phyloP scores from a whole-genome alignment of 2,888 invertebrate species.

The Chironomus tentans region DNA sequence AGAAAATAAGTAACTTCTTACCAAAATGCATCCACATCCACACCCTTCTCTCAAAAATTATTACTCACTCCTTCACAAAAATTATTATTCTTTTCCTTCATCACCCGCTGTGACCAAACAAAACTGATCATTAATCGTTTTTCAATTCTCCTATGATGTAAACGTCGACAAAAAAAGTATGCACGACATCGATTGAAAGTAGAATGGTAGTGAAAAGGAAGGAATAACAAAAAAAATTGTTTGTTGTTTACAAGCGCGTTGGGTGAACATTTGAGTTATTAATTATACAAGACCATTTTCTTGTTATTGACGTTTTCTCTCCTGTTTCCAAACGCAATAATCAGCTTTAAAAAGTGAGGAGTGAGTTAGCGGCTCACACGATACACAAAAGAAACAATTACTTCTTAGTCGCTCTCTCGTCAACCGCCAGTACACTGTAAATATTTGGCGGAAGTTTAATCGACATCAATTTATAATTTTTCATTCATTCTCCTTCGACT shows the following conservation, averaged over 20 bases:
- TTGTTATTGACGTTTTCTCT: neutral
- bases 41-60: no score
- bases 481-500: neutral
- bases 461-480: slow-evolving; percentile 6
- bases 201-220: neutral
- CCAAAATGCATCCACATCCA: no score
- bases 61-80: no score
- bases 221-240: neutral
- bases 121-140: slow-evolving; percentile 8
- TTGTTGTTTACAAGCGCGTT: slow-evolving; percentile 6
- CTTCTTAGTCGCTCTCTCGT: neutral
- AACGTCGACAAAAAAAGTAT: neutral
- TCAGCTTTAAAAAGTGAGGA: no score
- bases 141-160: neutral
- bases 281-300: neutral
- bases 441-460: slow-evolving; percentile 1
- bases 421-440: neutral
- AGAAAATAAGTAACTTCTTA: no score
- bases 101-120: neutral
- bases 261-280: slow-evolving; percentile 1
- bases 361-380: no score
- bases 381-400: neutral
- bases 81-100: no score
- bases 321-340: neutral
- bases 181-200: neutral